Evolutionary conservation across 2,888 invertebrate genomes (phyloP).

Genomic region (Octonoba sinensis): DNA sequence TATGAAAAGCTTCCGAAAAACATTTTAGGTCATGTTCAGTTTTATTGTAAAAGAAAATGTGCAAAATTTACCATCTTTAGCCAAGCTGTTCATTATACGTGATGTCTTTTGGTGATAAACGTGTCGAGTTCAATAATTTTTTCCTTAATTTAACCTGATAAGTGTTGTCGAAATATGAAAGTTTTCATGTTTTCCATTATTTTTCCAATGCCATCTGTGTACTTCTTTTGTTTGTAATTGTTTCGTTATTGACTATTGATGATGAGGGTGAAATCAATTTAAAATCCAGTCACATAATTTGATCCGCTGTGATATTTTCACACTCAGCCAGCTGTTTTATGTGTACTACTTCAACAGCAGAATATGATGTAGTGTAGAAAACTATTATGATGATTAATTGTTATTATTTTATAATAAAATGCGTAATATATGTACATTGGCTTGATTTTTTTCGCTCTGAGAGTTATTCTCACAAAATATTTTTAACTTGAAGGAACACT

Average conservation of each 20-base stretch:
- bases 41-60: constrained; percentile 5
- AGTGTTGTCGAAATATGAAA: no score
- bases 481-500: not conserved
- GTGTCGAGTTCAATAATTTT: no score
- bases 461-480: not conserved
- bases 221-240: no score
- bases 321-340: constrained; percentile 31
- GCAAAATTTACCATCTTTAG: not conserved
- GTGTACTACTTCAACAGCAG: constrained; percentile 8
- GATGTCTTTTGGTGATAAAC: constrained; percentile 3
- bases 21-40: not conserved
- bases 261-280: no score
- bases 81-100: constrained; percentile 6
- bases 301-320: constrained; percentile 55
- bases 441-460: not conserved
- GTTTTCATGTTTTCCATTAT: no score
- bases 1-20: constrained; percentile 36
- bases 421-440: constrained; percentile 36
- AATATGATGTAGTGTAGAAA: constrained; percentile 18
- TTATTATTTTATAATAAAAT: constrained; percentile 55
- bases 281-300: constrained; percentile 37
- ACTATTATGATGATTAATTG: constrained; percentile 30
- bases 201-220: no score
- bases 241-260: no score
- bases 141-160: no score